Conservation (phyloP, 2,888 invertebrate genomes). For the Dolichomitus sp. region DNA sequence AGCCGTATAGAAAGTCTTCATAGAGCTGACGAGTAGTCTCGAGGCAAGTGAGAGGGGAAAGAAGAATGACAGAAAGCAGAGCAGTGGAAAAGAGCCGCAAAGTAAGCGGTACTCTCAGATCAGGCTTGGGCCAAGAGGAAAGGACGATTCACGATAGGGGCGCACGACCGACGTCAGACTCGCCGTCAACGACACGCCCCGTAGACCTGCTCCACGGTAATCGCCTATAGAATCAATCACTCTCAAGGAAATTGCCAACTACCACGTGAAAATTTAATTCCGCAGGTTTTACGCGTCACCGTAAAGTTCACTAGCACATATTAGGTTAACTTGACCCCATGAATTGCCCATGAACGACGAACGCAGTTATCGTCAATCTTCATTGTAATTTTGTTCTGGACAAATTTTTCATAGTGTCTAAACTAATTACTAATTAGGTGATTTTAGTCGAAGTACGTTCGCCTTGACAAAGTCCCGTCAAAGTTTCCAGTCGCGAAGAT, state of each 20-base stretch:
- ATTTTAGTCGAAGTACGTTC: not conserved
- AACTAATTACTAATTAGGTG: not conserved
- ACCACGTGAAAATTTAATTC: conserved; percentile 57
- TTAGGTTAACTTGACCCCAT: conserved; percentile 30
- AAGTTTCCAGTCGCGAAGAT: conserved; percentile 25
- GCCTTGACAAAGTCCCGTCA: not conserved
- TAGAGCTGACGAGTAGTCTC: conserved; percentile 42
- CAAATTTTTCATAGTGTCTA: not conserved
- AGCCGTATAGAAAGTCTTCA: conserved; percentile 37
- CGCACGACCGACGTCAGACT: conserved; percentile 64
- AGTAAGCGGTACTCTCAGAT: not conserved
- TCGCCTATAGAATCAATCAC: conserved; percentile 76
- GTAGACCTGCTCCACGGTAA: conserved; percentile 67
- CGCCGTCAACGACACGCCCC: conserved; percentile 65
- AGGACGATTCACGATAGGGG: conserved; percentile 46
- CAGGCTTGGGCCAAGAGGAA: conserved; percentile 26
- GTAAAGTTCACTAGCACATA: conserved; percentile 21
- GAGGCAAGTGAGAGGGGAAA: not conserved
- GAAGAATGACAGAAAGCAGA: conserved; percentile 3
- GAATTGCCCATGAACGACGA: conserved; percentile 27
- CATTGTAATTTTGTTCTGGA: not conserved
- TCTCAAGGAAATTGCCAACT: conserved; percentile 79
- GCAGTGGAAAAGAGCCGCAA: conserved; percentile 23
- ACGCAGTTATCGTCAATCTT: not conserved
- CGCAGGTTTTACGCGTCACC: conserved; percentile 4